Evolutionary conservation across 2,797 vertebrate species (phyloP), one percentile per base, ranked within the genome.

Genomic region (Enteromius radiatus): DNA sequence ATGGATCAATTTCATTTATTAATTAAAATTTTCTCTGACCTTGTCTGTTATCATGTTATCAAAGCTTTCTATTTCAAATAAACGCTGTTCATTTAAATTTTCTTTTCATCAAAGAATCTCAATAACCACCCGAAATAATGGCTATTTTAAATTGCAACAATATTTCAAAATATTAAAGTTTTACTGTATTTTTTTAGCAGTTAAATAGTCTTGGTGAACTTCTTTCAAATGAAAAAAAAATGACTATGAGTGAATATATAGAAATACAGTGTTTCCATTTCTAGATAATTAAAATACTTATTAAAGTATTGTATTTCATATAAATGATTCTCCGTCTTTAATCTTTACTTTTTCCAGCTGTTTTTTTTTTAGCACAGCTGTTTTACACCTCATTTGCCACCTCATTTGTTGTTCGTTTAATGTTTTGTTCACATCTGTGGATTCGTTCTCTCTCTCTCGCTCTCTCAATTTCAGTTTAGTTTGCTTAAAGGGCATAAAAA

Each of bases 301-400:
- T 45, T 26, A 45, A 7, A 45, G 5, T 17, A 69, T 14, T 21
- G 9, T 38, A 7, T 70, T 70, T 14, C 3, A 31, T 12, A 19
- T 47, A 21, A 49, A 19, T 31, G 5, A 73, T 52, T 33, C 21
- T 12, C 21, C n/a, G 70, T 33, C 10, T 21, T 52, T 52, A 12
- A 14, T 49, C 23, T 47, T 71, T 15, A 71, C 47, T 31, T 31
- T 47, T 71, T 49, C 38, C 41, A 70, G 68, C 41, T 28, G 41
- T 45, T 17, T 47, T 17, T 1, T 47, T 47, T 17, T 1, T 47
- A 31, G 68, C 41, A 47, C 23, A 70, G 68, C 68, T 47, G 43
- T 47, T 71, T 71, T 21, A 47, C 45, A 59, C 56, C 23, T 59
- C 56, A 43, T 69, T 45, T 45, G 6, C 43, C 67, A 69, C 38